Evolutionary conservation across 2,797 vertebrate genomes (phyloP), one percentile per base, ranked within the genome.

Genomic region (Propithecus perrieri): DNA sequence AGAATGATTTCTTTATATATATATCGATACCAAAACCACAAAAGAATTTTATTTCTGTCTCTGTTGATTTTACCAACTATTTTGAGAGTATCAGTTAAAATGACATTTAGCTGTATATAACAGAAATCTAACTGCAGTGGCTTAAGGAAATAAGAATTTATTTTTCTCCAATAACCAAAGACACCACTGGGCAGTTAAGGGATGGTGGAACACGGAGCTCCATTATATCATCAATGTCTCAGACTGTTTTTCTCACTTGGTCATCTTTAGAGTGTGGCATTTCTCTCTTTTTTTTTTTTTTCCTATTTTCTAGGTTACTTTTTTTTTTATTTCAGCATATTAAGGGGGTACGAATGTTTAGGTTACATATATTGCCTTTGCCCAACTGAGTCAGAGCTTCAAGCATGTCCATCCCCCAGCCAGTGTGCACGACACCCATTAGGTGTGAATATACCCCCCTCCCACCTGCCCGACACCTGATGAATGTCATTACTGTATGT

Each of bases 41-140:
- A 74, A 97, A 84, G 15, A 67, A 67, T 67, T 86, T 91, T 30
- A 74, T 92, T 74, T 86, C 41, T 48, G 43, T 69, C 33, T 89
- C 61, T 91, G 48, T n/a, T 81, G 83, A 61, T 76, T 69, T 89
- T 50, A 57, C 22, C 7, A 53, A n/a, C 28, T 41, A 80, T 55
- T 88, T 83, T 75, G 46, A 96, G 63, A 81, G 18, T 61, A 63
- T 90, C 35, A 33, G 20, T 87, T 81, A 76, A 96, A 92, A 35
- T 86, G 46, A 35, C 26, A 33, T 69, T 61, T 69, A 75, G 35
- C 33, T 46, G 7, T 61, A n/a, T 59, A 4, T 89, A 87, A 28
- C 85, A 75, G 74, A 85, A 78, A 33, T 87, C 43, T 63, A 46
- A 41, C 63, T 63, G 12, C 3, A 55, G 53, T 35, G 38, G 4